Percentiles rank a stretch among this genome's conserved stretches.
Conservation (phyloP, 1,140 invertebrate genomes). For the Drosophila nasuta region DNA sequence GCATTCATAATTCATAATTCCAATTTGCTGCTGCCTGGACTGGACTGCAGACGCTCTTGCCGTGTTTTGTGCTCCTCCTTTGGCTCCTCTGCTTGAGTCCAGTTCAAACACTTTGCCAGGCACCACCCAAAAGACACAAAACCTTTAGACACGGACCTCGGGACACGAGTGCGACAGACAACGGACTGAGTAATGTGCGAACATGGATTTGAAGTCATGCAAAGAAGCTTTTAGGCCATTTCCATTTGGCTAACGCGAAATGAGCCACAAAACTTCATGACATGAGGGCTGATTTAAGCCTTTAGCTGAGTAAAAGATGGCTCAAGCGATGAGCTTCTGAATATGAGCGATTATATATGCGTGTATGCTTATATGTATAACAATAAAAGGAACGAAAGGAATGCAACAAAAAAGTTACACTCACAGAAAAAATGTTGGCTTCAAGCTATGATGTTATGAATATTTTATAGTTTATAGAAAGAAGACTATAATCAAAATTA, state of each 20-base stretch:
- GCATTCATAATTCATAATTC: slow-evolving; percentile 84
- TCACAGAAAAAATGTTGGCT: too few relatives aligned
- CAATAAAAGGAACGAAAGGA: neutral
- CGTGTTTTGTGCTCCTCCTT: slow-evolving; percentile 10
- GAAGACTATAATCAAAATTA: too few relatives aligned
- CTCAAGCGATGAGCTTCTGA: slow-evolving; percentile 17
- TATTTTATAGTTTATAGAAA: too few relatives aligned
- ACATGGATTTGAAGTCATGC: slow-evolving; percentile 72
- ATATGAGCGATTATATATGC: neutral
- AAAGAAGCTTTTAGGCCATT: slow-evolving; percentile 63
- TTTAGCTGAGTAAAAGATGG: neutral
- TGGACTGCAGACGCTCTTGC: neutral
- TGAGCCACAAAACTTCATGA: slow-evolving; percentile 33
- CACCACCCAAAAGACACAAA: slow-evolving; percentile 51
- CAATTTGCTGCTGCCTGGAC: slow-evolving; percentile 77
- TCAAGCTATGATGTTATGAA: too few relatives aligned
- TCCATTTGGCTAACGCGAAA: slow-evolving; percentile 18
- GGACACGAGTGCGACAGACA: neutral
- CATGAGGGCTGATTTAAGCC: slow-evolving; percentile 26
- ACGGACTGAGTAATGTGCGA: slow-evolving; percentile 74
- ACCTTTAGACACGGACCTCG: slow-evolving; percentile 35
- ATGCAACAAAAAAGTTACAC: neutral
- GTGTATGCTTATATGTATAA: neutral
- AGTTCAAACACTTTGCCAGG: slow-evolving; percentile 70
- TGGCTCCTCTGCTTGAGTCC: slow-evolving; percentile 48